A percentile compares a stretch with the other conserved stretches of the same genome.
Conservation (phyloP, 2,113 vertebrate species). For the Lethenteron reissneri region DNA sequence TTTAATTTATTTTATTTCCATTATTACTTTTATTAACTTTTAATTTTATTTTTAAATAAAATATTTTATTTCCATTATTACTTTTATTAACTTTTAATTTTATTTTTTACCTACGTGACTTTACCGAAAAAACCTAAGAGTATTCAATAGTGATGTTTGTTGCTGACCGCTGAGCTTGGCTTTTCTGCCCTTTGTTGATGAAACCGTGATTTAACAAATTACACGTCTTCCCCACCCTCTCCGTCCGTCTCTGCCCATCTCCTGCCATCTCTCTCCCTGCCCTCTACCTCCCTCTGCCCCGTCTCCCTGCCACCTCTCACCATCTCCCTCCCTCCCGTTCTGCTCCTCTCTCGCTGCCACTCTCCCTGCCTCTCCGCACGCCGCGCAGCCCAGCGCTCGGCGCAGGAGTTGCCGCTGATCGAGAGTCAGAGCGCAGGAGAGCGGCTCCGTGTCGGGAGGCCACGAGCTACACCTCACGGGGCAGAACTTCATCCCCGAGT, state of each 20-base stretch:
- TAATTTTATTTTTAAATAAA: no score
- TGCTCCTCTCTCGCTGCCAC: background rate
- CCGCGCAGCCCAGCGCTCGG: constrained; percentile 54
- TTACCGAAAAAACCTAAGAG: no score
- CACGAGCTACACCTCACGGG: constrained; percentile 50
- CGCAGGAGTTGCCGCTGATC: constrained; percentile 64
- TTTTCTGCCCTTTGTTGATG: no score
- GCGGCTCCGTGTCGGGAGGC: constrained; percentile 47
- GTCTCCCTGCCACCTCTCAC: background rate
- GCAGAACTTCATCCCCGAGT: constrained; percentile 53
- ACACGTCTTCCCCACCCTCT: background rate
- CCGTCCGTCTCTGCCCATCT: background rate
- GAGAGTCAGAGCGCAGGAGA: constrained; percentile 47
- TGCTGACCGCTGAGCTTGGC: no score
- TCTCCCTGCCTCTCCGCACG: constrained; percentile 8
- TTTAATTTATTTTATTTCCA: no score
- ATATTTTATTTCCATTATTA: no score
- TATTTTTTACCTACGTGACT: no score
- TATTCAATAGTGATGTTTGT: background rate
- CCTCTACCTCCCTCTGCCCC: background rate
- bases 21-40: no score
- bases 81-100: no score
- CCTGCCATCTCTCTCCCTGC: constrained; percentile 10
- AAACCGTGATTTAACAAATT: background rate
- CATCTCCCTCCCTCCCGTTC: background rate